phyloP scores from a whole-genome alignment of 1,140 invertebrate species.

The Tetragnatha versicolor region DNA sequence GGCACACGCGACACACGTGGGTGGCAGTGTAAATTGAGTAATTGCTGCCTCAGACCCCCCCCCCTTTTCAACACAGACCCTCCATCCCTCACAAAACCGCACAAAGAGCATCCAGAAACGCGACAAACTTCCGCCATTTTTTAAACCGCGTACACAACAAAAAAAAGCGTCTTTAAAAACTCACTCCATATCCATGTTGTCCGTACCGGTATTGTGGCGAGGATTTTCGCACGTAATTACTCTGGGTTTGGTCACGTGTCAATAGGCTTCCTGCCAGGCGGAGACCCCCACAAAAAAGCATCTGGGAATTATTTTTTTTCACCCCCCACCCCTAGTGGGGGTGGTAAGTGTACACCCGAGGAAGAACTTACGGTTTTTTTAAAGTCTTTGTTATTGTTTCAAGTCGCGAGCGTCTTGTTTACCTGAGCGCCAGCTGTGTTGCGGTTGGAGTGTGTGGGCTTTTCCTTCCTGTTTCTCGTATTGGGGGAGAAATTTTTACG shows the following conservation, averaged over 20 bases:
- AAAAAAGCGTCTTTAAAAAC: slow-evolving; percentile 26
- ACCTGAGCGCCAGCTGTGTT: too few relatives aligned
- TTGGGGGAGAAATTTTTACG: too few relatives aligned
- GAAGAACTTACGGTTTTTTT: not conserved
- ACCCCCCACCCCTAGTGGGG: slow-evolving; percentile 5
- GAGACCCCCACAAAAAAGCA: slow-evolving; percentile 40
- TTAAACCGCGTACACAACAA: slow-evolving; percentile 1
- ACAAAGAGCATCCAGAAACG: slow-evolving; percentile 2
- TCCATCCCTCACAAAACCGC: not conserved
- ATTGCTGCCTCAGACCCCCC: slow-evolving; percentile 29
- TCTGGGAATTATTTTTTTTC: slow-evolving; percentile 36
- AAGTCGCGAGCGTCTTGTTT: not conserved
- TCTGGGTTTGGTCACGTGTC: slow-evolving; percentile 50
- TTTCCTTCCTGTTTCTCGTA: too few relatives aligned
- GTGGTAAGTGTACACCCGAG: slow-evolving; percentile 1
- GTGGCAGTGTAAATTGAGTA: slow-evolving; percentile 27
- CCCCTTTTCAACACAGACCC: slow-evolving; percentile 2
- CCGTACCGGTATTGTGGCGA: slow-evolving; percentile 21
- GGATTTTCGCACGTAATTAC: slow-evolving; percentile 53
- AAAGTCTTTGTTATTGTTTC: not conserved
- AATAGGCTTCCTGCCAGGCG: slow-evolving; percentile 43
- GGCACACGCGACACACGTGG: not conserved
- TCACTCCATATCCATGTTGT: not conserved
- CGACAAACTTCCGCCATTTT: slow-evolving; percentile 46
- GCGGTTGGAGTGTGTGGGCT: too few relatives aligned